Conservation (phyloP, 1,140 invertebrate species). For the Zaprionus taronus region DNA sequence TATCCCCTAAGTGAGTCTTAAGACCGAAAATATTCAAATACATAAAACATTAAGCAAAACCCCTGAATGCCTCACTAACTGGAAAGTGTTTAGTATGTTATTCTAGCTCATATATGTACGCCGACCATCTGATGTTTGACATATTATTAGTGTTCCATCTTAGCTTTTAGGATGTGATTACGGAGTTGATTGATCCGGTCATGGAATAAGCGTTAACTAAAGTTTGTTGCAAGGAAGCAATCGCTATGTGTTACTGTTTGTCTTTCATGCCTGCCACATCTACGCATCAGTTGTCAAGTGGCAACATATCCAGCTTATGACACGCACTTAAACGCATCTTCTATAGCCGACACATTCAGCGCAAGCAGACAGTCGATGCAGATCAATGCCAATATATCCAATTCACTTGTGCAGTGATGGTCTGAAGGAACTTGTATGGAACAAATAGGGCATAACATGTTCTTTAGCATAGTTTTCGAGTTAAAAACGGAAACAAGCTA, state of each 20-base stretch:
- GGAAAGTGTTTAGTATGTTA: background rate
- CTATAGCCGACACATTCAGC: slow-evolving; percentile 16
- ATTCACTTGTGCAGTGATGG: background rate
- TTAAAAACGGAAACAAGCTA: too few species aligned
- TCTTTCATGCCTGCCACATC: background rate
- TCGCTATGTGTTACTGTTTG: background rate
- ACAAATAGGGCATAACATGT: background rate
- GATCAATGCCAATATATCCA: background rate
- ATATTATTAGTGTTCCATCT: too few species aligned
- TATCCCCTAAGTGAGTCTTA: slow-evolving; percentile 50
- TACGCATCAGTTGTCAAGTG: background rate
- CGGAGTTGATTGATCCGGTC: slow-evolving; percentile 42
- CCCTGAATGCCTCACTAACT: background rate
- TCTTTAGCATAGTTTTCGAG: background rate
- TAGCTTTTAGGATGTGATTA: background rate
- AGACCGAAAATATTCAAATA: slow-evolving; percentile 39
- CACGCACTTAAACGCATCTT: slow-evolving; percentile 16
- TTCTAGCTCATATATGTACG: slow-evolving; percentile 22
- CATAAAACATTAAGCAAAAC: slow-evolving; percentile 25
- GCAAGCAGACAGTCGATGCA: slow-evolving; percentile 25
- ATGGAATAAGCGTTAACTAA: slow-evolving; percentile 10
- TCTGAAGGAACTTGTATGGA: background rate
- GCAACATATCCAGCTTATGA: background rate
- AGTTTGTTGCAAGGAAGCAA: background rate
- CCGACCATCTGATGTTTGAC: too few species aligned